phyloP scores from a whole-genome alignment of 1,140 invertebrate genomes.

The Steinernema feltiae region DNA sequence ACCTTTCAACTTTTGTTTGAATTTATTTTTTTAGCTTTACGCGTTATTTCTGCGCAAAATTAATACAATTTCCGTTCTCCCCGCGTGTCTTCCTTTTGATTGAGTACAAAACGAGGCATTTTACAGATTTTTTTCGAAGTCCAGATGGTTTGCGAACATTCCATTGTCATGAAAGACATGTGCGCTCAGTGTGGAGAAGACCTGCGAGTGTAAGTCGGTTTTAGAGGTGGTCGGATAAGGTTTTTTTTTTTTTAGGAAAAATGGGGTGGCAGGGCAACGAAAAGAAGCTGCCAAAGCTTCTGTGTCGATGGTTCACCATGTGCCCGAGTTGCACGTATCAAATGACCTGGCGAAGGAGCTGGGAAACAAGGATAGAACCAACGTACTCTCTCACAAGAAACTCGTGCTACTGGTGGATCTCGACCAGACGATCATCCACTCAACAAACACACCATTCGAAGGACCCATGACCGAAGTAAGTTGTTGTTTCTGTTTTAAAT shows the following conservation, averaged over 20 bases:
- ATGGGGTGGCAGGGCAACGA: constrained; percentile 45
- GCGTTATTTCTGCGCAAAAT: too few relatives aligned
- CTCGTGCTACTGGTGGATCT: constrained; percentile 91
- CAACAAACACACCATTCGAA: constrained; percentile 74
- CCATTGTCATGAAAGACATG: constrained; percentile 92
- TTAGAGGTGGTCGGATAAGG: constrained; percentile 17
- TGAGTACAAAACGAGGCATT: not conserved
- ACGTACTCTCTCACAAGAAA: constrained; percentile 71
- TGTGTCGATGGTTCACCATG: constrained; percentile 63
- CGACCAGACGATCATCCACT: constrained; percentile 97
- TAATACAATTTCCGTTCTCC: too few relatives aligned
- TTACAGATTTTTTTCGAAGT: not conserved
- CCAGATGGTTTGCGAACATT: constrained; percentile 74
- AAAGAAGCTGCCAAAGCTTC: constrained; percentile 58
- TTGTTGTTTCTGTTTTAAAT: too few relatives aligned
- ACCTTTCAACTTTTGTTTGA: too few relatives aligned
- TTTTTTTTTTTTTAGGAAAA: constrained; percentile 42
- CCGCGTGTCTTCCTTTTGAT: too few relatives aligned
- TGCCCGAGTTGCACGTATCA: constrained; percentile 61
- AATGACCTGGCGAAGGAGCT: constrained; percentile 52
- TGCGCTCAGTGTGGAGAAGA: constrained; percentile 94
- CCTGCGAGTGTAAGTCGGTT: constrained; percentile 65
- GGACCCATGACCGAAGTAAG: too few relatives aligned
- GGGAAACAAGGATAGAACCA: constrained; percentile 37
- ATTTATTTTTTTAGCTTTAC: too few relatives aligned